Evolutionary conservation across 1,140 invertebrate species (phyloP).

Genomic region (Calephelis virginiensis): DNA sequence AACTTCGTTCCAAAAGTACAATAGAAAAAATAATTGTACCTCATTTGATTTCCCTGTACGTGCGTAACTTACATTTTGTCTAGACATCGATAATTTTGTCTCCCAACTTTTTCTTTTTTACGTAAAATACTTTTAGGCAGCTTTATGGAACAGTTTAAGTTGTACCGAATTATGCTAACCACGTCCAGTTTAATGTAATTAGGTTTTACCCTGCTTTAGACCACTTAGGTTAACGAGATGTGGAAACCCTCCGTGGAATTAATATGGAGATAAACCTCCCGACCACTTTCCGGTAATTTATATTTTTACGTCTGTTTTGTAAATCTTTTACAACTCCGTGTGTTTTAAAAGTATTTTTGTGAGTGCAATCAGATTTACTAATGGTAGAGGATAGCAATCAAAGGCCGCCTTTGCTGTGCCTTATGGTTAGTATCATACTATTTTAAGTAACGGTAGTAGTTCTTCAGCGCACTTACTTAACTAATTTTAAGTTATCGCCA

Average conservation of each 20-base stretch:
- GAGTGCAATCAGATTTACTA: background rate
- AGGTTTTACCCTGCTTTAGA: constrained; percentile 48
- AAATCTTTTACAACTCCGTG: background rate
- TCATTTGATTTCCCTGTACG: background rate
- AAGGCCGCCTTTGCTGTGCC: no score
- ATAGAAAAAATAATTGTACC: no score
- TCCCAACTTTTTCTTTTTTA: constrained; percentile 3
- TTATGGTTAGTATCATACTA: no score
- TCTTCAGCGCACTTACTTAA: no score
- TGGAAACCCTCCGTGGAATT: constrained; percentile 44
- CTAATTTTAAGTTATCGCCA: no score
- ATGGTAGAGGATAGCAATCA: background rate
- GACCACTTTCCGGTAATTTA: constrained; percentile 25
- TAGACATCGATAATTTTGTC: constrained; percentile 12
- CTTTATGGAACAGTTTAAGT: constrained; percentile 26
- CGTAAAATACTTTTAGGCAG: constrained; percentile 6
- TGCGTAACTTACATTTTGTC: constrained; percentile 6
- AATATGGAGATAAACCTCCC: constrained; percentile 38
- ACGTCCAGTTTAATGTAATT: constrained; percentile 50
- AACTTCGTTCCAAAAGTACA: no score
- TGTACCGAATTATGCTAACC: constrained; percentile 37
- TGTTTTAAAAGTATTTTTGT: background rate
- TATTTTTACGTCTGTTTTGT: constrained; percentile 18
- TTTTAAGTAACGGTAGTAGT: no score
- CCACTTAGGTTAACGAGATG: constrained; percentile 63